Evolutionary conservation across 2,797 vertebrate species (phyloP).

Genomic region (Lagorchestes hirsutus): DNA sequence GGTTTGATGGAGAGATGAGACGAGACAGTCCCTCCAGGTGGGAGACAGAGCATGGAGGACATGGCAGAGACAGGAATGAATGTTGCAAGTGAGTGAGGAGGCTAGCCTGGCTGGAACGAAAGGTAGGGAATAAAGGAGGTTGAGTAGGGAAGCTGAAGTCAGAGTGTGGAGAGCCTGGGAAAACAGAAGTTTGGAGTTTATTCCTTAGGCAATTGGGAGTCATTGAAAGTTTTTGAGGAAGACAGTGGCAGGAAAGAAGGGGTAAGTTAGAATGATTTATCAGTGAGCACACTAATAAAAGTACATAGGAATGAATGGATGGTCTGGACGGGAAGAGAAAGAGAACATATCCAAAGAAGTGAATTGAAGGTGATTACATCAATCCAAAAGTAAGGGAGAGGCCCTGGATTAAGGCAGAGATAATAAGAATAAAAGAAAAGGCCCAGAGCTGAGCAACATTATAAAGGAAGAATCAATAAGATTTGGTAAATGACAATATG

Average conservation of each 20-base stretch:
- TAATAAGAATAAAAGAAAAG: not conserved
- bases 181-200: slow-evolving; percentile 40
- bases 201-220: not conserved
- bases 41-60: not conserved
- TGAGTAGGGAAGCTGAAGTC: slow-evolving; percentile 20
- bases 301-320: not conserved
- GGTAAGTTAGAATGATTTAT: slow-evolving; percentile 21
- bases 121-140: not conserved
- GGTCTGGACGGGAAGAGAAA: not conserved
- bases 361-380: slow-evolving; percentile 23
- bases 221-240: not conserved
- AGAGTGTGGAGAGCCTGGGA: not conserved
- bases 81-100: not conserved
- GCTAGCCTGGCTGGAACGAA: not conserved
- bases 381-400: not conserved
- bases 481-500: not conserved
- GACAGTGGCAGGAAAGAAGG: slow-evolving; percentile 21
- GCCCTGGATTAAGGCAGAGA: not conserved
- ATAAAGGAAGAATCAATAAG: not conserved
- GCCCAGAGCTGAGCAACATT: not conserved
- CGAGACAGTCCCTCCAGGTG: not conserved
- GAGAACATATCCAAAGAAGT: not conserved
- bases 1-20: not conserved
- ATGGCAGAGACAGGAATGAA: not conserved
- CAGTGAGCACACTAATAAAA: slow-evolving; percentile 23